These are phyloP conservation scores for Melieria crassipennis DNA, from an alignment of 2,888 invertebrate species.

Conservation along the genomic window DNA sequence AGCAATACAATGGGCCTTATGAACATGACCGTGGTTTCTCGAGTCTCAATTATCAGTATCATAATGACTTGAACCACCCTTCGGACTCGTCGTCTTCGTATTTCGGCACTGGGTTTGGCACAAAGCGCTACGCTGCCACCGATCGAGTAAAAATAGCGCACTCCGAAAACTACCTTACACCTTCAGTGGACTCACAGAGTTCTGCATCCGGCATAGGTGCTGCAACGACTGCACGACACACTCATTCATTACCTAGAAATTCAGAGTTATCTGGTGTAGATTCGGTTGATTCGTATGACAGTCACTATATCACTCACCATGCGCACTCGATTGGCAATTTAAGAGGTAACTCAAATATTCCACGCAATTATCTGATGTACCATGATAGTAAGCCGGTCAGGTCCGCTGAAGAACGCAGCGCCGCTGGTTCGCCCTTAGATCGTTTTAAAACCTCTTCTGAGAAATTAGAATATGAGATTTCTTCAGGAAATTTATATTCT, in stretches of 20 bases:
- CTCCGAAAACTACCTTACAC: slow-evolving; percentile 62
- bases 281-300: slow-evolving; percentile 65
- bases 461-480: slow-evolving; percentile 70
- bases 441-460: slow-evolving; percentile 60
- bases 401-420: slow-evolving; percentile 48
- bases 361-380: slow-evolving; percentile 55
- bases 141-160: slow-evolving; percentile 58
- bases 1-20: slow-evolving; percentile 33
- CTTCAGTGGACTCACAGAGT: slow-evolving; percentile 61
- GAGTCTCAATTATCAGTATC: slow-evolving; percentile 57
- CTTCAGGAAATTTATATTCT: slow-evolving; percentile 71
- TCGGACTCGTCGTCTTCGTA: slow-evolving; percentile 64
- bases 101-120: slow-evolving; percentile 58
- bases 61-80: slow-evolving; percentile 63
- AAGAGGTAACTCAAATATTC: slow-evolving; percentile 41
- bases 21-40: slow-evolving; percentile 46
- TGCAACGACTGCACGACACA: slow-evolving; percentile 44
- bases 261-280: slow-evolving; percentile 64
- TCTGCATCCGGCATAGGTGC: slow-evolving; percentile 50
- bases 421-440: slow-evolving; percentile 51
- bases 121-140: slow-evolving; percentile 51
- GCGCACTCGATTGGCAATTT: slow-evolving; percentile 51
- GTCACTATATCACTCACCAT: slow-evolving; percentile 64
- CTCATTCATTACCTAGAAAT: slow-evolving; percentile 63
- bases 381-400: slow-evolving; percentile 50